phyloP scores from a whole-genome alignment of 2,888 invertebrate genomes.

The Eulithis testata region DNA sequence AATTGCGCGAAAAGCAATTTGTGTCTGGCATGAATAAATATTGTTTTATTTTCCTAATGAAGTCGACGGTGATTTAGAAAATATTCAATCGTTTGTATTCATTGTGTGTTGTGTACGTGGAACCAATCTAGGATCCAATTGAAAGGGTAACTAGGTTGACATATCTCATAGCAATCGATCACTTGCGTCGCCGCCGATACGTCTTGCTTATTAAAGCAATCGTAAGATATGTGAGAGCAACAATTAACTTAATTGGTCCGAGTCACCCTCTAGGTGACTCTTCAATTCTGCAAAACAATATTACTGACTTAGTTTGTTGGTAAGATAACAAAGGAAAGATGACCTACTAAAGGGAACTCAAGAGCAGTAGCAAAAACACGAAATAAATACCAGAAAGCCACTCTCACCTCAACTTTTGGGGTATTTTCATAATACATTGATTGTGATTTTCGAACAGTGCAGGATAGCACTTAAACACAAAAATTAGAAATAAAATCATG shows the following conservation, averaged over 20 bases:
- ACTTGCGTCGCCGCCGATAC: conserved; percentile 67
- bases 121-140: conserved; percentile 82
- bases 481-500: no score
- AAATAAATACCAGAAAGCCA: no score
- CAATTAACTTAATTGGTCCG: conserved; percentile 80
- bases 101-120: conserved; percentile 73
- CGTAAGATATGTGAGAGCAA: conserved; percentile 54
- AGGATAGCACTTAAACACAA: no score
- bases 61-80: conserved; percentile 58
- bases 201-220: conserved; percentile 76
- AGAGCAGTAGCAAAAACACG: no score
- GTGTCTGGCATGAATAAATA: conserved; percentile 47
- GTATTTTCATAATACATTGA: no score
- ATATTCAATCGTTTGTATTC: conserved; percentile 75
- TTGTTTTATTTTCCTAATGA: conserved; percentile 21
- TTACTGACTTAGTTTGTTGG: no score
- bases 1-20: conserved; percentile 35
- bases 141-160: conserved; percentile 82
- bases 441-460: no score
- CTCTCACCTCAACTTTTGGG: no score
- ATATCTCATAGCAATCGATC: conserved; percentile 78
- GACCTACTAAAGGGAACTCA: no score
- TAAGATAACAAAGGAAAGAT: no score
- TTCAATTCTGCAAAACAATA: conserved; percentile 51
- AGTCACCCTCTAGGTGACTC: conserved; percentile 56